These are phyloP conservation scores for Rhinoptilus africanus DNA, from an alignment of 2,113 vertebrate species.

Conservation along the genomic window DNA sequence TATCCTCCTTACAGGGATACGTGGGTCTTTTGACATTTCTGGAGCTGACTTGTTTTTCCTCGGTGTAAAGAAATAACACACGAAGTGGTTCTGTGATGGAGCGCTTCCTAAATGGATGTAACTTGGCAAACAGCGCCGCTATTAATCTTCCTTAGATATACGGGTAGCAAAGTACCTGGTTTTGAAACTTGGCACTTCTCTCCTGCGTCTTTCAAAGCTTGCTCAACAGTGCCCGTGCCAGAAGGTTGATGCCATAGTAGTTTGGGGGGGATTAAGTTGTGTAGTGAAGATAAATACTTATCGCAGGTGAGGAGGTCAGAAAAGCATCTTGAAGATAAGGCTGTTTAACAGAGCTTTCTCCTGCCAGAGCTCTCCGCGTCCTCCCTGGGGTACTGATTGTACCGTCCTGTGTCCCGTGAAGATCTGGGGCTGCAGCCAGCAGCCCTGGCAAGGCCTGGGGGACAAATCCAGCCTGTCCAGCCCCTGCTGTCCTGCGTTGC, in stretches of 20 bases:
- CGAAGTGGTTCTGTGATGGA: neutral
- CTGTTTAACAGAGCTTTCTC: neutral
- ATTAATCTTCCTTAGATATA: slow-evolving; percentile 7
- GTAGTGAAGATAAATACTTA: neutral
- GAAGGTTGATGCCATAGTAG: neutral
- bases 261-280: neutral
- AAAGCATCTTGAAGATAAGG: neutral
- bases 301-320: neutral
- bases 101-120: neutral
- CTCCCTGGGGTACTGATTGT: neutral
- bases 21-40: neutral
- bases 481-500: neutral
- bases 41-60: neutral
- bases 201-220: neutral
- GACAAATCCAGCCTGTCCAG: neutral
- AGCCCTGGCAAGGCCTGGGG: neutral
- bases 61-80: neutral
- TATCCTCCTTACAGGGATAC: neutral
- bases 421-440: neutral
- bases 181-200: neutral
- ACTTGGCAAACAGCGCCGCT: neutral
- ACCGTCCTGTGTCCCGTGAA: neutral
- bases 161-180: neutral
- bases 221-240: neutral
- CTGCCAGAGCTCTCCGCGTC: neutral